phyloP scores from a whole-genome alignment of 2,888 invertebrate genomes.

The Nomada fucata region DNA sequence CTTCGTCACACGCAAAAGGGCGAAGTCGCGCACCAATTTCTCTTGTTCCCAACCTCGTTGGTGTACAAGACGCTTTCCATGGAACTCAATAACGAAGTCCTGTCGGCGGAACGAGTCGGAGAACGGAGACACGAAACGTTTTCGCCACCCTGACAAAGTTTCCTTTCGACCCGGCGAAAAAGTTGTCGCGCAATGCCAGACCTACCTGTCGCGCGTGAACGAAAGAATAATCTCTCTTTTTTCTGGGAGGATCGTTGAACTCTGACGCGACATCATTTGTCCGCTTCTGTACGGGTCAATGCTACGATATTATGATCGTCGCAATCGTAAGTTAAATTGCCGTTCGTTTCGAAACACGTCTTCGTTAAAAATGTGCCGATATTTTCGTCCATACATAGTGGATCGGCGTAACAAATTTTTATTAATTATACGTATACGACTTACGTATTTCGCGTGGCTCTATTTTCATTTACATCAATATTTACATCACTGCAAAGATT shows the following conservation, averaged over 20 bases:
- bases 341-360: too few species aligned
- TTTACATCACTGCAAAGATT: too few species aligned
- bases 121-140: slow-evolving; percentile 2
- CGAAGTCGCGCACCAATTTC: slow-evolving; percentile 15
- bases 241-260: background rate
- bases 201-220: background rate
- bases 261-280: too few species aligned
- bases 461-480: too few species aligned
- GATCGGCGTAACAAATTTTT: too few species aligned
- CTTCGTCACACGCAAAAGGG: slow-evolving; percentile 2
- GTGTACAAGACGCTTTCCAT: slow-evolving; percentile 3
- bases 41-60: slow-evolving; percentile 37
- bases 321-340: too few species aligned
- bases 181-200: slow-evolving; percentile 25
- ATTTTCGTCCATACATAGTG: too few species aligned
- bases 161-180: slow-evolving; percentile 40
- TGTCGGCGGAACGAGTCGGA: background rate
- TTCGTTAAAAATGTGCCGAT: too few species aligned
- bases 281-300: too few species aligned
- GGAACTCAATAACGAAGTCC: slow-evolving; percentile 60
- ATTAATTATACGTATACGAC: too few species aligned
- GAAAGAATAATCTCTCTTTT: slow-evolving; percentile 6
- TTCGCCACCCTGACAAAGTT: slow-evolving; percentile 44
- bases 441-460: too few species aligned
- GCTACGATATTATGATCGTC: too few species aligned